A percentile compares a stretch with the other conserved stretches of the same genome.
phyloP scores from a whole-genome alignment of 2,888 invertebrate species.

The Amiota minor region DNA sequence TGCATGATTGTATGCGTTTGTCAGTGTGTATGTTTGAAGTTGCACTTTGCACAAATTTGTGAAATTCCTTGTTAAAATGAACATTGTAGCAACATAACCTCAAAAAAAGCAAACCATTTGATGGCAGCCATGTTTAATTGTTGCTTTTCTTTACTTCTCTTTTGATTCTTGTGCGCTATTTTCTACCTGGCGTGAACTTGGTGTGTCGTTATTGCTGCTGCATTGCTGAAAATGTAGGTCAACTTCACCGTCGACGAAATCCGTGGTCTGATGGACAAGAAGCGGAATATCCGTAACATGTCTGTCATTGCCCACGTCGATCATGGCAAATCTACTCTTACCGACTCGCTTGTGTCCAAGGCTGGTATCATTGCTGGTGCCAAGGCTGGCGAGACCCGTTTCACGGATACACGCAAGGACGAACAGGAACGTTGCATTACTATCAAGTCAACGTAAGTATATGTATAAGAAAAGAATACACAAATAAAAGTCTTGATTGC shows the following conservation, averaged over 20 bases:
- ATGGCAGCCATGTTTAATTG: neutral
- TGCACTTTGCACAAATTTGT: constrained; percentile 7
- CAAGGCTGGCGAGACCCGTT: constrained; percentile 98
- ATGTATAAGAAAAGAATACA: neutral
- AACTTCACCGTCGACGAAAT: constrained; percentile 99
- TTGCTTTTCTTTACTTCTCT: neutral
- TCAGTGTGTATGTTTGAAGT: neutral
- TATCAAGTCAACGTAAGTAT: constrained; percentile 91
- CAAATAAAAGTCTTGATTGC: neutral
- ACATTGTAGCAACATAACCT: neutral
- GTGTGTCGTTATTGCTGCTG: neutral
- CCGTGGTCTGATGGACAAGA: constrained; percentile 99
- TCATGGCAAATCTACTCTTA: constrained; percentile 99
- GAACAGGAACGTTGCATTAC: constrained; percentile 99
- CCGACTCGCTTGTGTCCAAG: constrained; percentile 98
- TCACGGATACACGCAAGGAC: constrained; percentile 99
- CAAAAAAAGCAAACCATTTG: neutral
- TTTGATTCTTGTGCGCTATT: neutral
- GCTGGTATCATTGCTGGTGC: constrained; percentile 99
- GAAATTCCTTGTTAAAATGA: constrained; percentile 12
- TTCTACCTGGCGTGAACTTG: neutral
- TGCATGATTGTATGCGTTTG: neutral
- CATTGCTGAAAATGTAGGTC: constrained; percentile 81
- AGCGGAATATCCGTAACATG: constrained; percentile 99
- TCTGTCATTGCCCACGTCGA: constrained; percentile 99